Evolutionary conservation across 2,888 invertebrate genomes (phyloP), one percentile per base, ranked within the genome.

Genomic region (Latheticus oryzae): DNA sequence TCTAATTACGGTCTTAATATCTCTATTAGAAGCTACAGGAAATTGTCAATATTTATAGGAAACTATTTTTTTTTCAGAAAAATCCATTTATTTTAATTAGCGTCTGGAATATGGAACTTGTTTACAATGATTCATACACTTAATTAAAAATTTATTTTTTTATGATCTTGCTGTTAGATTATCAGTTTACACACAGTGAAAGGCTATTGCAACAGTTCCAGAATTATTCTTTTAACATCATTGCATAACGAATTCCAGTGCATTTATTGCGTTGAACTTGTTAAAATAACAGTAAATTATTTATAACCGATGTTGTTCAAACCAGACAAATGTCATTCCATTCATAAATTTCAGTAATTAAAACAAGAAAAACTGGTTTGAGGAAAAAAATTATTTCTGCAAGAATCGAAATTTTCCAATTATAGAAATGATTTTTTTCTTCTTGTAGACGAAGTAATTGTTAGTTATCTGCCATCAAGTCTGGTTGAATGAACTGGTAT

Each of bases 1-100:
- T 60, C 58, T 59, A 65, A 67, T 67, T 67, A 67, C 59, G 64
- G 45, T 54, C 65, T 63, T 66, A 63, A 65, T 66, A 64, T 66
- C 59, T 63, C 60, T 63, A 66, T 66, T 64, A 63, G 57, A 53
- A 45, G 62, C 64, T n/a, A n/a, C n/a, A n/a, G n/a, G n/a, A n/a
- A n/a, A n/a, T n/a, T n/a, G n/a, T n/a, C n/a, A n/a, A n/a, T n/a
- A n/a, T n/a, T n/a, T n/a, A n/a, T n/a, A n/a, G n/a, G n/a, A n/a
- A n/a, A n/a, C 28, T 24, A 23, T 26, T 16, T 40, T 40, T 24
- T n/a, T n/a, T n/a, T n/a, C n/a, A n/a, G n/a, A n/a, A n/a, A n/a
- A n/a, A n/a, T n/a, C n/a, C n/a, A n/a, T n/a, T n/a, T n/a, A n/a
- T n/a, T n/a, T n/a, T n/a, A n/a, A n/a, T n/a, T n/a, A n/a, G n/a